Percentiles rank a stretch among this genome's conserved stretches.
phyloP scores from a whole-genome alignment of 1,140 invertebrate species.

The Oppia nitens region DNA sequence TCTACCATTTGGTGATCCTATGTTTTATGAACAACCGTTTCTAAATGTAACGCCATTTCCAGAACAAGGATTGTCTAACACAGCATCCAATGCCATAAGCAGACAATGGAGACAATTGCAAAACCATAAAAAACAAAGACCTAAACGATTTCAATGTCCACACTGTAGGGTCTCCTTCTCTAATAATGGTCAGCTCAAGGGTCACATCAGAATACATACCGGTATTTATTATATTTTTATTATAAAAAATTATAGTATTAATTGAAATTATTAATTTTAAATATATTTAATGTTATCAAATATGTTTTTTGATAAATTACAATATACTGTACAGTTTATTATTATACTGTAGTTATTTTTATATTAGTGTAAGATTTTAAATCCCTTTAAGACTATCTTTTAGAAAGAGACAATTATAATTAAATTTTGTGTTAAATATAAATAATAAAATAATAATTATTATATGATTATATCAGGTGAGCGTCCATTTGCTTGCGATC shows the following conservation, averaged over 20 bases:
- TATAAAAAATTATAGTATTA: too few species aligned
- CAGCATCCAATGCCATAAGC: not conserved
- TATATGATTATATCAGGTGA: constrained; percentile 23
- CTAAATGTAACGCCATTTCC: not conserved
- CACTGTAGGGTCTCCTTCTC: constrained; percentile 75
- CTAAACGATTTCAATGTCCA: constrained; percentile 72
- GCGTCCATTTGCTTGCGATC: constrained; percentile 60
- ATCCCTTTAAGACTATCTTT: not conserved
- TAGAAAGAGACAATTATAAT: not conserved
- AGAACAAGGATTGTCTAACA: not conserved
- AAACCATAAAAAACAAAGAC: constrained; percentile 49
- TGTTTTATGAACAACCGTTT: not conserved
- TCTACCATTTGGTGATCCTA: not conserved
- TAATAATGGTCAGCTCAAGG: constrained; percentile 79
- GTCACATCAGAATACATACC: constrained; percentile 76
- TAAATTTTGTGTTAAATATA: not conserved
- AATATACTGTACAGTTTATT: too few species aligned
- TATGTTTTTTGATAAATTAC: too few species aligned
- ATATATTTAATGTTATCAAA: too few species aligned
- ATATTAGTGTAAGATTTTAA: too few species aligned
- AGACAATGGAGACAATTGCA: constrained; percentile 3
- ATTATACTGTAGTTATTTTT: too few species aligned
- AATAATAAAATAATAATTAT: not conserved
- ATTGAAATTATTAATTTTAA: too few species aligned
- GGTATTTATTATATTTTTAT: constrained; percentile 42